These are phyloP conservation scores for Xylocopa sonorina DNA, from an alignment of 1,140 invertebrate species.

Conservation along the genomic window DNA sequence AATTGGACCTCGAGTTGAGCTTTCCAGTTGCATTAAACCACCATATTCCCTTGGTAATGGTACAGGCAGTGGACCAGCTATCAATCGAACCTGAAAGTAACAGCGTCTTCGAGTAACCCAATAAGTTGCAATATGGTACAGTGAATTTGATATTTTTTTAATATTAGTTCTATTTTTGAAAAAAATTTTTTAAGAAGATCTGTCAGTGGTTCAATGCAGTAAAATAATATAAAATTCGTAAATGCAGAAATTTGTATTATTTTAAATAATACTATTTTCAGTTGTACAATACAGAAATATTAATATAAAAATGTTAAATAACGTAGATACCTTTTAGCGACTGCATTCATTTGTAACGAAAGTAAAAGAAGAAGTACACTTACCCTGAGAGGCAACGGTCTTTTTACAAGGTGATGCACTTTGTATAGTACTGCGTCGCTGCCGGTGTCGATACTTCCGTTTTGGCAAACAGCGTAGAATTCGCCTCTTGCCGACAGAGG, in stretches of 20 bases:
- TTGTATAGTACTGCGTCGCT: conserved; percentile 78
- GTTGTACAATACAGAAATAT: no score
- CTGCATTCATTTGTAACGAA: no score
- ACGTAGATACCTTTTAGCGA: no score
- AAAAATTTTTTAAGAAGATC: no score
- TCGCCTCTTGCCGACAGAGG: conserved; percentile 77
- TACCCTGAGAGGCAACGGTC: conserved; percentile 75
- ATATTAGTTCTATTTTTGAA: no score
- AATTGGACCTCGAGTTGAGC: conserved; percentile 78
- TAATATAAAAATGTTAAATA: no score
- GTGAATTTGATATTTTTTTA: neutral
- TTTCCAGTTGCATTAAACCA: conserved; percentile 80
- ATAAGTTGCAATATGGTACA: neutral
- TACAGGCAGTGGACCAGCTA: conserved; percentile 79
- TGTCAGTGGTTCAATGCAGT: no score
- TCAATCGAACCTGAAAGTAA: conserved; percentile 74
- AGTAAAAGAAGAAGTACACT: conserved; percentile 36
- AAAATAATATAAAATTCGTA: neutral
- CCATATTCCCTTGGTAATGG: conserved; percentile 79
- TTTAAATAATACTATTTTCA: no score
- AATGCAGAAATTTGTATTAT: no score
- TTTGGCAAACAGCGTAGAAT: conserved; percentile 79
- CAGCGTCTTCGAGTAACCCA: neutral
- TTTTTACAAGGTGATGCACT: conserved; percentile 76
- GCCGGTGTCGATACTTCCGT: conserved; percentile 70